Evolutionary conservation across 2,113 vertebrate species (phyloP), one percentile per base, ranked within the genome.

Genomic region (Paralichthys olivaceus): DNA sequence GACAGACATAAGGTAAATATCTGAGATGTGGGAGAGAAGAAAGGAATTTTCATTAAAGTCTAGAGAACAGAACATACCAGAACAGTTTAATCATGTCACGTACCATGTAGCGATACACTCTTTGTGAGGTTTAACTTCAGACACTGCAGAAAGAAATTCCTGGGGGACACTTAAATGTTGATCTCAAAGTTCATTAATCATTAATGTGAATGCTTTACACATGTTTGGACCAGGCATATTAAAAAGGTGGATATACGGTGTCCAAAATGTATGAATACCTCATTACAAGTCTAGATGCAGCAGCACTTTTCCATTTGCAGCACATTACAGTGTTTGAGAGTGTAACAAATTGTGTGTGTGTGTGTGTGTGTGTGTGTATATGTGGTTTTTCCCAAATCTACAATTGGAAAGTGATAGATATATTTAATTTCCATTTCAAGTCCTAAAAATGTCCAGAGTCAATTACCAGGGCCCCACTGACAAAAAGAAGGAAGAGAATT

Each of bases 1-100:
- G 49, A 54, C 37, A 55, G 58, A 55, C 25, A 64, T 32, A 45
- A 47, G 67, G 81, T 66, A 75, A 79, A 79, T 75, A 71, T 55
- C 37, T 61, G 5, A 20, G 25, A 65, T 55, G 12, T 53, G 32
- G n/a, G 40, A 79, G 72, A 57, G 23, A 37, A 34, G 56, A 56
- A 49, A 55, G 9, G 26, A 47, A 61, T 65, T 83, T 69, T 74
- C 19, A 74, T 60, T 37, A 55, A 65, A 70, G 47, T 61, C 17
- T n/a, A 2, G 59, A 59, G 29, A 45, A 64, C 9, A 64, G 45
- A 28, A 19, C 5, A 56, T 37, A 29, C 28, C 56, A 11, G 23
- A 34, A n/a, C 7, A 14, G 37, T 81, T 68, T 45, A 51, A 59
- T 66, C 34, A 45, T 26, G 25, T 65, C 20, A 26, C 4, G 11